These are phyloP conservation scores for Diplolepis rosae DNA, from an alignment of 2,888 invertebrate species.

Conservation along the genomic window DNA sequence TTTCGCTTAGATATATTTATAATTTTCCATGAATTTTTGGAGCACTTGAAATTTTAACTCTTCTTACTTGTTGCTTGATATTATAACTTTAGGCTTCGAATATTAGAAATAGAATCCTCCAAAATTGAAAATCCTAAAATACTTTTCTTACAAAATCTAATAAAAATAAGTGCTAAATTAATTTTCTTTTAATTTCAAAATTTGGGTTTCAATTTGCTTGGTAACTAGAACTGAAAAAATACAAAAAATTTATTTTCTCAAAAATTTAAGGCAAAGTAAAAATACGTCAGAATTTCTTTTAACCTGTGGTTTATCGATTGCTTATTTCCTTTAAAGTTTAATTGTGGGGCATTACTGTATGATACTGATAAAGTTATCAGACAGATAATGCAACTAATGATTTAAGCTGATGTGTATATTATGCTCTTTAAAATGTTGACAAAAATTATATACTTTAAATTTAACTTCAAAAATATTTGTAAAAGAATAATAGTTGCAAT, in stretches of 20 bases:
- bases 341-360: conserved; percentile 8
- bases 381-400: conserved; percentile 26
- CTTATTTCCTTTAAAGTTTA: conserved; percentile 29
- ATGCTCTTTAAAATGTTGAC: neutral
- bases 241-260: too few species aligned
- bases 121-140: too few species aligned
- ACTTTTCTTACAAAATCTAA: too few species aligned
- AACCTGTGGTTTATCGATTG: neutral
- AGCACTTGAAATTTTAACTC: neutral
- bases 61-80: too few species aligned
- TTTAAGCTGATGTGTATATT: conserved; percentile 3
- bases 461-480: neutral
- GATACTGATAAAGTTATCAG: conserved; percentile 12
- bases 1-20: neutral
- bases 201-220: neutral
- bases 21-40: neutral
- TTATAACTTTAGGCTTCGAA: too few species aligned
- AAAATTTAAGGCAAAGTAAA: neutral
- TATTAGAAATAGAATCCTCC: too few species aligned
- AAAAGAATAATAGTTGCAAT: too few species aligned
- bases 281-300: neutral
- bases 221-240: neutral
- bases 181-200: too few species aligned
- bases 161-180: too few species aligned
- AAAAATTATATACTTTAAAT: neutral